These are phyloP conservation scores for Leptopilina myrica DNA, from an alignment of 2,888 invertebrate species.

Conservation along the genomic window DNA sequence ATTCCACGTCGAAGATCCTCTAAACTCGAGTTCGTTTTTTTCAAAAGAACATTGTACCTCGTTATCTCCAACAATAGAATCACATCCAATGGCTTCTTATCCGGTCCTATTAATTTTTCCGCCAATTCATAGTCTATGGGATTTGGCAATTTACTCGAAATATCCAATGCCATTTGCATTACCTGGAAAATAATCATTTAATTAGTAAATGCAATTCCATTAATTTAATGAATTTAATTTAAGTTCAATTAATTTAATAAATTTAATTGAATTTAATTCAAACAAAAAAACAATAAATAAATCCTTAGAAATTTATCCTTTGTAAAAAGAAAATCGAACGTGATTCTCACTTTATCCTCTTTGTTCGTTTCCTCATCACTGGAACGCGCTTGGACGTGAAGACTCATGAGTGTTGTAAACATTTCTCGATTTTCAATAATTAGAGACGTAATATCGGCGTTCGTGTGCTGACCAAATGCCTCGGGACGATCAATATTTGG, in stretches of 20 bases:
- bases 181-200: slow-evolving; percentile 75
- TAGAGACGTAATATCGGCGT: slow-evolving; percentile 91
- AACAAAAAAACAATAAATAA: too few species aligned
- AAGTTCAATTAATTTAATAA: too few species aligned
- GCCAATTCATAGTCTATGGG: slow-evolving; percentile 88
- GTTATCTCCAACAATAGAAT: slow-evolving; percentile 88
- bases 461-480: slow-evolving; percentile 93
- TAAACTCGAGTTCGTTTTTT: slow-evolving; percentile 79
- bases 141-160: slow-evolving; percentile 84
- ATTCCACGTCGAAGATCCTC: slow-evolving; percentile 87
- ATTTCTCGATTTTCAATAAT: slow-evolving; percentile 88
- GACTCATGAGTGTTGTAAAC: slow-evolving; percentile 87
- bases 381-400: slow-evolving; percentile 83
- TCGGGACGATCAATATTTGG: slow-evolving; percentile 90
- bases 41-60: slow-evolving; percentile 82
- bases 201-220: too few species aligned
- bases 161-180: slow-evolving; percentile 83
- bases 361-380: slow-evolving; percentile 32
- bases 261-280: too few species aligned
- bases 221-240: too few species aligned
- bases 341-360: slow-evolving; percentile 40
- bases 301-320: background rate
- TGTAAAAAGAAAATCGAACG: background rate
- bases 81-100: slow-evolving; percentile 88
- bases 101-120: slow-evolving; percentile 84